phyloP scores from a whole-genome alignment of 1,140 invertebrate genomes.

The Alviniconcha marisindica region DNA sequence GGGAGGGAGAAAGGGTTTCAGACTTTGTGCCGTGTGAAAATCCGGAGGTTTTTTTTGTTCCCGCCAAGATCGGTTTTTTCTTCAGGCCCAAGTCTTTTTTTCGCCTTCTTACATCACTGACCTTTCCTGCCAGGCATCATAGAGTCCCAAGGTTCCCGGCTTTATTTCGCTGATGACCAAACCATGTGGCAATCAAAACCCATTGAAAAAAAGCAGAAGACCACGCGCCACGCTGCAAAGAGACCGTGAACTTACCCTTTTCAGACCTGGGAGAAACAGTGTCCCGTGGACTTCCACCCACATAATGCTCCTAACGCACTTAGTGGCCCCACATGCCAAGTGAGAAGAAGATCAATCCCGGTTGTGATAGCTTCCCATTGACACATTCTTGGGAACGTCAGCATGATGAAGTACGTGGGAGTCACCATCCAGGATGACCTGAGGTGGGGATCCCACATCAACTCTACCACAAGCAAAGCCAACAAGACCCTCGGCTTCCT shows the following conservation, averaged over 20 bases:
- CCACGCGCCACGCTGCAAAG: neutral
- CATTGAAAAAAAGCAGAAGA: neutral
- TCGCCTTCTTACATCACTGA: constrained; percentile 39
- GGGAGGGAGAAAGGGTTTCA: constrained; percentile 44
- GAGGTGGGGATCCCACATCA: no score
- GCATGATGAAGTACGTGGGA: neutral
- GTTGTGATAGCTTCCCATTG: no score
- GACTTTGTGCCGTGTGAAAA: constrained; percentile 27
- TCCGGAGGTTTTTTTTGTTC: no score
- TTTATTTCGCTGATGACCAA: constrained; percentile 16
- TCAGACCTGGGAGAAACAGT: constrained; percentile 12
- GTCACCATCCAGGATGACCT: neutral
- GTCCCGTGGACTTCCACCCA: constrained; percentile 5
- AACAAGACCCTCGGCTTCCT: no score
- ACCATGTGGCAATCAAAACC: neutral
- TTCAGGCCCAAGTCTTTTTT: constrained; percentile 44
- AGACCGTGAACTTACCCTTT: neutral
- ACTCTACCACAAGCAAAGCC: no score
- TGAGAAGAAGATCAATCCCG: no score
- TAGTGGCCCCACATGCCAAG: neutral
- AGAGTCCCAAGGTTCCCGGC: no score
- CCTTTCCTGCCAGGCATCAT: no score
- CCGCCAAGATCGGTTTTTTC: constrained; percentile 40
- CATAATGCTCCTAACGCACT: neutral
- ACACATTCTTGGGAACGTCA: neutral